Conservation (phyloP, 2,797 vertebrate genomes). For the Microctenopoma steveboyesi region DNA sequence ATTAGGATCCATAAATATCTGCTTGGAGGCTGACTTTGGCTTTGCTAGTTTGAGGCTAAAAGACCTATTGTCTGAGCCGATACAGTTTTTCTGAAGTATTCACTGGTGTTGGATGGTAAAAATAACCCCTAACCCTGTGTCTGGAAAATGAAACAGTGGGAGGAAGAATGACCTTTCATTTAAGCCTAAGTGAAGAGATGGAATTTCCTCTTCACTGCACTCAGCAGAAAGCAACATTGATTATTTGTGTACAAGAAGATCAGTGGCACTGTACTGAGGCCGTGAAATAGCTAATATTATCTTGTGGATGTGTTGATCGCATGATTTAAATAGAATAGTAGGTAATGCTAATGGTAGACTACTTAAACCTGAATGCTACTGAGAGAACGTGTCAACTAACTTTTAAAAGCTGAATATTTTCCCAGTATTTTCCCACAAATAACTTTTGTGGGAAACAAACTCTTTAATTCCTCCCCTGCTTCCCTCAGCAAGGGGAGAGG, state of each 20-base stretch:
- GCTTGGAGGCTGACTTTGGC: background rate
- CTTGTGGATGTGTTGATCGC: background rate
- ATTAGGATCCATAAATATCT: background rate
- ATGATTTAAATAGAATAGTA: too few species aligned
- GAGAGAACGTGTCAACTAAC: too few species aligned
- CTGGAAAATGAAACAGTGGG: slow-evolving; percentile 25
- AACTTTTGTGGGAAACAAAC: too few species aligned
- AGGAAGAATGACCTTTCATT: slow-evolving; percentile 54
- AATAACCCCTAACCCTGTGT: slow-evolving; percentile 15
- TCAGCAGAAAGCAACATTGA: slow-evolving; percentile 67
- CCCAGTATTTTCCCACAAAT: too few species aligned
- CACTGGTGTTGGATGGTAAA: background rate
- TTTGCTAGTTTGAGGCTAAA: background rate
- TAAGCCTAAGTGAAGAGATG: slow-evolving; percentile 54
- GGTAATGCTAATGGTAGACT: too few species aligned
- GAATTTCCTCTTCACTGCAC: slow-evolving; percentile 65
- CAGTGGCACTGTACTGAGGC: slow-evolving; percentile 56
- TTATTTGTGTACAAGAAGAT: slow-evolving; percentile 68
- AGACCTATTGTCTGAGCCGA: background rate
- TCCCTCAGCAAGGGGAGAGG: too few species aligned
- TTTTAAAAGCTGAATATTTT: too few species aligned
- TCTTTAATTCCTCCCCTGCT: too few species aligned
- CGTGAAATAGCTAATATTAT: slow-evolving; percentile 1
- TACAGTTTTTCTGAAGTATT: slow-evolving; percentile 1
- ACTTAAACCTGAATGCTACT: too few species aligned